Percentiles rank a stretch among this genome's conserved stretches.
These are phyloP conservation scores for Caenorhabditis doughertyi DNA, from an alignment of 2,888 invertebrate genomes.

Conservation along the genomic window DNA sequence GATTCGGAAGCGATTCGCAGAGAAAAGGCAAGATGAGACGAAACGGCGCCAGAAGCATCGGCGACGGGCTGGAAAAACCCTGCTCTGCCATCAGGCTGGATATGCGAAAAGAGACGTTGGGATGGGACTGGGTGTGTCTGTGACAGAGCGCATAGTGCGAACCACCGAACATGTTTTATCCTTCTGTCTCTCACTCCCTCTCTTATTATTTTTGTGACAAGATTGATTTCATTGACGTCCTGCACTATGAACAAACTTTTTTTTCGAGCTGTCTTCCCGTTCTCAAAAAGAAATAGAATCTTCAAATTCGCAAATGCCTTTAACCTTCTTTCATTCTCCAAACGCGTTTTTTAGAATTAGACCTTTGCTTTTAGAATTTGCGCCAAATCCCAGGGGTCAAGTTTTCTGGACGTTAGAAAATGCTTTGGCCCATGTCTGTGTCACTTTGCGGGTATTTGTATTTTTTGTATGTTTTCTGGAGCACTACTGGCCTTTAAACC, in stretches of 20 bases:
- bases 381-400: conserved; percentile 55
- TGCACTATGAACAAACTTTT: conserved; percentile 33
- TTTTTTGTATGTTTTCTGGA: conserved; percentile 40
- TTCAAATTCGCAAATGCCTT: not conserved
- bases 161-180: conserved; percentile 56
- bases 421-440: conserved; percentile 46
- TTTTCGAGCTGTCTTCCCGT: not conserved
- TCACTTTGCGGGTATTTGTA: conserved; percentile 55
- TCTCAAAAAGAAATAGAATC: conserved; percentile 1
- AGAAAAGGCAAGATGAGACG: conserved; percentile 62
- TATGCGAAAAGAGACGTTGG: conserved; percentile 38
- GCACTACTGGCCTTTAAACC: not conserved
- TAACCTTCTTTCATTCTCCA: conserved; percentile 22
- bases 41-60: conserved; percentile 61
- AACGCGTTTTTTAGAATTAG: conserved; percentile 53
- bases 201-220: conserved; percentile 53
- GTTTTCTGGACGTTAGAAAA: conserved; percentile 59
- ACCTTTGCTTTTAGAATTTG: conserved; percentile 60
- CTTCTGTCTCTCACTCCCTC: conserved; percentile 33
- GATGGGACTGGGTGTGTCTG: conserved; percentile 24
- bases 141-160: conserved; percentile 32
- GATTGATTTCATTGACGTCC: conserved; percentile 37
- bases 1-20: conserved; percentile 53
- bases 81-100: conserved; percentile 44
- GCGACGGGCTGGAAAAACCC: conserved; percentile 45